phyloP scores from a whole-genome alignment of 2,888 invertebrate species.

The Geotrupes spiniger region DNA sequence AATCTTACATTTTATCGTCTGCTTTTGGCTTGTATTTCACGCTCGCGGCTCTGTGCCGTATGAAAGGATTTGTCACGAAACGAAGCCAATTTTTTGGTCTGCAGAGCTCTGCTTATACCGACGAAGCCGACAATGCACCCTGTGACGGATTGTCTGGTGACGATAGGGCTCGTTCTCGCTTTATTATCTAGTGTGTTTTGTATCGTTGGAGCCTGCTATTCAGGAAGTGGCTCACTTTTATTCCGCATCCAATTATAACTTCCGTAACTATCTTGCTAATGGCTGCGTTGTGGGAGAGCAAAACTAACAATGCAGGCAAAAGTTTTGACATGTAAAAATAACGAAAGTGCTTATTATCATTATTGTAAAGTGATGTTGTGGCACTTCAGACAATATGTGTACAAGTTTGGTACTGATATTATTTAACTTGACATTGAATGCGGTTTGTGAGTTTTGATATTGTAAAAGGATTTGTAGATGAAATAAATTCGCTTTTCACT shows the following conservation, averaged over 20 bases:
- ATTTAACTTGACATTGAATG: too few species aligned
- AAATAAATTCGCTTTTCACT: too few species aligned
- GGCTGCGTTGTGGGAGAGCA: conserved; percentile 17
- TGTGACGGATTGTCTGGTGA: conserved; percentile 19
- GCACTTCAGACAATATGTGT: conserved; percentile 1
- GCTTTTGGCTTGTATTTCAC: neutral
- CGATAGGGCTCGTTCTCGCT: conserved; percentile 12
- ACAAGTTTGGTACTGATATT: neutral
- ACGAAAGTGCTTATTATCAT: conserved; percentile 16
- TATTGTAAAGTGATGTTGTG: neutral
- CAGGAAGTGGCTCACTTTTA: conserved; percentile 20
- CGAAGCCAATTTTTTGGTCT: conserved; percentile 35
- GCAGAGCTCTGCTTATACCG: conserved; percentile 25
- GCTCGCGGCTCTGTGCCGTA: conserved; percentile 1
- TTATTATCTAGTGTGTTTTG: conserved; percentile 14
- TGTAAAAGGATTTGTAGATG: too few species aligned
- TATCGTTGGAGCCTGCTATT: conserved; percentile 8
- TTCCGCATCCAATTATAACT: conserved; percentile 20
- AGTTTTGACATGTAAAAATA: conserved; percentile 14
- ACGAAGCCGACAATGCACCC: conserved; percentile 24
- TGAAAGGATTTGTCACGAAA: conserved; percentile 21
- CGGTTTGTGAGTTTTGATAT: too few species aligned
- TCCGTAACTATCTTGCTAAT: conserved; percentile 22
- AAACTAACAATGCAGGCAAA: conserved; percentile 18
- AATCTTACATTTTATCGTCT: conserved; percentile 32